Conservation (phyloP, 2,888 invertebrate species). For the Chymomyza procnemis region DNA sequence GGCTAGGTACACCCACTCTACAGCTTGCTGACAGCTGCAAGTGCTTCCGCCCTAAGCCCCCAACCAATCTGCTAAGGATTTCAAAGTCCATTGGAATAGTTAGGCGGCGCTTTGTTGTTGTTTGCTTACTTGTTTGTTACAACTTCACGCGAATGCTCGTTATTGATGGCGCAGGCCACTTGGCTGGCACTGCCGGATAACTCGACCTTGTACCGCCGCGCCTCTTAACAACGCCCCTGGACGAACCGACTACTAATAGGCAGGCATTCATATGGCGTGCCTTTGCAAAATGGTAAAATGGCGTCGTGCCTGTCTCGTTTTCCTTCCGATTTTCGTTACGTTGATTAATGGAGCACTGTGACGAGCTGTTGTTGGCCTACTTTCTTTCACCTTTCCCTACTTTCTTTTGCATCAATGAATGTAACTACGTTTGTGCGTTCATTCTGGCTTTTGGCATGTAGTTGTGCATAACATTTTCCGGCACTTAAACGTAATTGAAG, state of each 20-base stretch:
- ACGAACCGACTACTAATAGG: slow-evolving; percentile 32
- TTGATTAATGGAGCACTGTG: slow-evolving; percentile 63
- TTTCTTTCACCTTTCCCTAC: neutral
- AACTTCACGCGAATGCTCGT: slow-evolving; percentile 54
- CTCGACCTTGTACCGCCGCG: slow-evolving; percentile 56
- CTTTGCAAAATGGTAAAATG: slow-evolving; percentile 57
- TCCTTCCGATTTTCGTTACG: slow-evolving; percentile 38
- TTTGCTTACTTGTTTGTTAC: slow-evolving; percentile 52
- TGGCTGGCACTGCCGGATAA: slow-evolving; percentile 41
- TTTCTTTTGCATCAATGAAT: neutral
- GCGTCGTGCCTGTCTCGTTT: slow-evolving; percentile 40
- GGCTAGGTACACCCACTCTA: slow-evolving; percentile 34
- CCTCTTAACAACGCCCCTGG: neutral
- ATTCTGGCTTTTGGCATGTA: slow-evolving; percentile 45
- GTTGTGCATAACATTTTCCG: slow-evolving; percentile 62
- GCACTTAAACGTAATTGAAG: slow-evolving; percentile 68
- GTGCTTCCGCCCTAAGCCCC: slow-evolving; percentile 35
- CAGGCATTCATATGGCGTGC: slow-evolving; percentile 62
- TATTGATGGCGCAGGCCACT: slow-evolving; percentile 59
- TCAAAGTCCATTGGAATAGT: slow-evolving; percentile 45
- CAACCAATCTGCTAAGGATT: slow-evolving; percentile 38
- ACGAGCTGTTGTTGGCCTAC: neutral
- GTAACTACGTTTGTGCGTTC: neutral
- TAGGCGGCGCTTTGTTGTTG: slow-evolving; percentile 44
- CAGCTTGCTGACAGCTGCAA: slow-evolving; percentile 61